Conservation (phyloP, 2,113 vertebrate genomes). For the Forbesichthys agassizii region DNA sequence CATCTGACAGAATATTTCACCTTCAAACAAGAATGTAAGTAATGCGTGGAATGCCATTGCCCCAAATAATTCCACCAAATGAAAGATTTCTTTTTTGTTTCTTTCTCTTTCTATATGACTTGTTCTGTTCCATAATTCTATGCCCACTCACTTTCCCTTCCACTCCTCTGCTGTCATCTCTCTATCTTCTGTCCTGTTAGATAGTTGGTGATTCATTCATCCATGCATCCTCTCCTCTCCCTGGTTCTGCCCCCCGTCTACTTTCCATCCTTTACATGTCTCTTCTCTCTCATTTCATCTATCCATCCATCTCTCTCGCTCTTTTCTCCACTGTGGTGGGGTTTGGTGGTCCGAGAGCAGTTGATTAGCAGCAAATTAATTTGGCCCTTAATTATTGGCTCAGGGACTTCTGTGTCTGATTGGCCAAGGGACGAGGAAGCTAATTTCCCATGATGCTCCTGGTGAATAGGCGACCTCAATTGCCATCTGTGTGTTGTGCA, state of each 20-base stretch:
- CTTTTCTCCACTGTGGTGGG: slow-evolving; percentile 23
- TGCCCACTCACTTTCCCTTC: too few relatives aligned
- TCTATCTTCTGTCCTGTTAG: too few relatives aligned
- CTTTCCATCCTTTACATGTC: neutral
- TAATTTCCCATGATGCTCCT: slow-evolving; percentile 80
- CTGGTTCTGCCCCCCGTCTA: neutral
- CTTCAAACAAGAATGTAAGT: slow-evolving; percentile 88
- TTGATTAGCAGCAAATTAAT: slow-evolving; percentile 80
- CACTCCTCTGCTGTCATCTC: too few relatives aligned
- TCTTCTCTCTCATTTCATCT: neutral
- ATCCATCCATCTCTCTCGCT: neutral
- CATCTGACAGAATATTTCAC: slow-evolving; percentile 87
- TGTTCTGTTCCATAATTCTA: too few relatives aligned
- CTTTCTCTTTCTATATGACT: neutral
- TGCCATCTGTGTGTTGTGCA: slow-evolving; percentile 71
- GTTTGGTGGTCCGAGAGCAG: slow-evolving; percentile 57
- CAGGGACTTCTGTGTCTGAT: slow-evolving; percentile 74
- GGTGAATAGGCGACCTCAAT: slow-evolving; percentile 80
- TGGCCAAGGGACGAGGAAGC: slow-evolving; percentile 72
- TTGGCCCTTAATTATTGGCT: slow-evolving; percentile 80
- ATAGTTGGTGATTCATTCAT: neutral
- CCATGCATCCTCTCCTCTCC: neutral
- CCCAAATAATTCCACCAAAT: too few relatives aligned
- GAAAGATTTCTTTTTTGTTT: neutral
- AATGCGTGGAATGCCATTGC: neutral